These are phyloP conservation scores for Malacoctenus gilli DNA, from an alignment of 2,797 vertebrate genomes.

Conservation along the genomic window DNA sequence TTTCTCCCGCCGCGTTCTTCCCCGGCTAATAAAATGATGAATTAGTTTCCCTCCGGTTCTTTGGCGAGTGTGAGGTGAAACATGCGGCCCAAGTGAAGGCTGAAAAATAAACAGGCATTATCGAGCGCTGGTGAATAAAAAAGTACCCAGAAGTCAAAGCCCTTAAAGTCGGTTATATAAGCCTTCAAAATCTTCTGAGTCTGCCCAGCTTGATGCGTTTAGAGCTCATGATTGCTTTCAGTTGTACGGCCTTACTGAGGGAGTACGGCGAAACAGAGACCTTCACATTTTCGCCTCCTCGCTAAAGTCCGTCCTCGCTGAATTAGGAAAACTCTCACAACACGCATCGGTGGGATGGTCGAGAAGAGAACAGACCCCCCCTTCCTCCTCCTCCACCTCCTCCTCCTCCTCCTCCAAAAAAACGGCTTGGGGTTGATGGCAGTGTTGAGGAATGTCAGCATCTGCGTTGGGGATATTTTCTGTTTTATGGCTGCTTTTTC, in stretches of 20 bases:
- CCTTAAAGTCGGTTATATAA: constrained; percentile 65
- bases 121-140: constrained; percentile 50
- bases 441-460: constrained; percentile 61
- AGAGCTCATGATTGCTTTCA: constrained; percentile 71
- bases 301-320: constrained; percentile 50
- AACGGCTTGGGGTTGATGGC: constrained; percentile 29
- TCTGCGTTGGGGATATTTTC: constrained; percentile 63
- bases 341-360: constrained; percentile 40
- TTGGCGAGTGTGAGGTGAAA: constrained; percentile 24
- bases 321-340: constrained; percentile 58
- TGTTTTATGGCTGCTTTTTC: constrained; percentile 69
- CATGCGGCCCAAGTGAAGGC: background rate
- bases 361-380: constrained; percentile 32
- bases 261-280: constrained; percentile 51
- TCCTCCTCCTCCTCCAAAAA: constrained; percentile 26
- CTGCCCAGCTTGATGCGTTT: constrained; percentile 60
- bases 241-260: constrained; percentile 46
- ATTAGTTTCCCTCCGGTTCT: constrained; percentile 11
- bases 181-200: constrained; percentile 48
- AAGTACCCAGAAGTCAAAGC: constrained; percentile 48
- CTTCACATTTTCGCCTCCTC: constrained; percentile 45
- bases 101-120: constrained; percentile 55
- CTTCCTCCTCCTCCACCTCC: constrained; percentile 2
- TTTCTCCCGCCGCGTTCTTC: constrained; percentile 17
- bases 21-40: constrained; percentile 32